Base-by-base conservation (phyloP, 2,113 vertebrate genomes). In the Condylura cristata region DNA sequence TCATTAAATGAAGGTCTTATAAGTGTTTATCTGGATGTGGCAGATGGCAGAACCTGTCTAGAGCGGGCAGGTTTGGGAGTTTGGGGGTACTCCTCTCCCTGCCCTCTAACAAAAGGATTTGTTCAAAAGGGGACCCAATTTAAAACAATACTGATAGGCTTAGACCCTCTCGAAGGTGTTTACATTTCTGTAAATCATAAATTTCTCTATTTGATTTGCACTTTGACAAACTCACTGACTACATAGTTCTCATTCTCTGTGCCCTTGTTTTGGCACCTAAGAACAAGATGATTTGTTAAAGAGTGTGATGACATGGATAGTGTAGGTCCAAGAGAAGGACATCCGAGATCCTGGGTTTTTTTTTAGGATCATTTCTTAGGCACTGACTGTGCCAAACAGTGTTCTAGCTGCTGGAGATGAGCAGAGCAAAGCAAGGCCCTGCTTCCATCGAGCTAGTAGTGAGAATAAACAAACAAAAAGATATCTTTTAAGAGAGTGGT, bases 201-300 rank as follows among this genome's bases (percentile, higher is more conserved):
- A 86, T 83, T 61, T 61, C 61, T 39, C 39, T 61, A 26, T 8
- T 8, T 83, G 81, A 72, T 80, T 89, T 86, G 37, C 8, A 17
- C 80, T 87, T 75, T 94, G n/a, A 65, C 83, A 85, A 46, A 80
- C 63, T 72, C 86, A 84, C 22, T 88, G 28, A 63, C 41, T 18
- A 44, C 30, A 51, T 56, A 41, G 6, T 48, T 75, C 44, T 92
- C 71, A 81, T 80, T 58, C 28, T 44, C 53, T 20, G 5, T 41
- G 39, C 22, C 58, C 48, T 32, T 41, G 56, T 34, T n/a, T 58
- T 80, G 65, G 39, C 44, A 28, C 3, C n/a, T 46, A 60, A 32
- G 30, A 92, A 71, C 17, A 93, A 76, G 53, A 28, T 14, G 14
- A 61, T 75, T 71, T 34, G 28, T 51, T 9, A 37, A 79, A 41